Percentiles rank a stretch among this genome's conserved stretches.
These are phyloP conservation scores for Rhyacophila evoluta DNA, from an alignment of 2,888 invertebrate species.

Conservation along the genomic window DNA sequence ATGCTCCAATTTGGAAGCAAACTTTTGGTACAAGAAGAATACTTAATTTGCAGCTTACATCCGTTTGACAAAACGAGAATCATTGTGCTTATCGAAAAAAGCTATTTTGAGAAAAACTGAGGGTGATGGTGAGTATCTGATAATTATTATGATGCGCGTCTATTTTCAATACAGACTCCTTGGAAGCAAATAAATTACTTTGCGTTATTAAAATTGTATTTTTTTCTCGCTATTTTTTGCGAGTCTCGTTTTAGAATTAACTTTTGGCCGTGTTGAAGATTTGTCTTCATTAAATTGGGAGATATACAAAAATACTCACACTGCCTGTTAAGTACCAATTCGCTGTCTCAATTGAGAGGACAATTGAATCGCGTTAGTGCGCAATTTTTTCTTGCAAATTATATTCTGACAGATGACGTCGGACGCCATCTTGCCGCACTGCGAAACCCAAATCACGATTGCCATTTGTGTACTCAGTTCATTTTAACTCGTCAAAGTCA, in stretches of 20 bases:
- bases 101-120: no score
- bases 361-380: slow-evolving; percentile 19
- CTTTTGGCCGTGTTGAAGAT: not conserved
- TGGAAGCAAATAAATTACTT: no score
- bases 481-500: no score
- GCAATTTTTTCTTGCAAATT: slow-evolving; percentile 3
- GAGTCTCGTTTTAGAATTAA: not conserved
- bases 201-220: no score
- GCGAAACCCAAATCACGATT: not conserved
- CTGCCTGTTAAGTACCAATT: not conserved
- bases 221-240: not conserved
- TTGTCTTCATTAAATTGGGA: slow-evolving; percentile 4
- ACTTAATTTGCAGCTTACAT: no score
- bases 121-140: no score
- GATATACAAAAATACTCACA: not conserved
- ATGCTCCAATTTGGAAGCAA: no score
- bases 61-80: no score
- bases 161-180: no score
- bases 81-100: no score
- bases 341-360: not conserved
- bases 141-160: no score
- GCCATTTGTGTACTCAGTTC: not conserved
- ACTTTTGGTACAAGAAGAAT: no score
- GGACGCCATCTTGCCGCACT: not conserved
- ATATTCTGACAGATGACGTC: not conserved